Base-by-base conservation (phyloP, 2,888 invertebrate genomes). In the Anaspis maculata region DNA sequence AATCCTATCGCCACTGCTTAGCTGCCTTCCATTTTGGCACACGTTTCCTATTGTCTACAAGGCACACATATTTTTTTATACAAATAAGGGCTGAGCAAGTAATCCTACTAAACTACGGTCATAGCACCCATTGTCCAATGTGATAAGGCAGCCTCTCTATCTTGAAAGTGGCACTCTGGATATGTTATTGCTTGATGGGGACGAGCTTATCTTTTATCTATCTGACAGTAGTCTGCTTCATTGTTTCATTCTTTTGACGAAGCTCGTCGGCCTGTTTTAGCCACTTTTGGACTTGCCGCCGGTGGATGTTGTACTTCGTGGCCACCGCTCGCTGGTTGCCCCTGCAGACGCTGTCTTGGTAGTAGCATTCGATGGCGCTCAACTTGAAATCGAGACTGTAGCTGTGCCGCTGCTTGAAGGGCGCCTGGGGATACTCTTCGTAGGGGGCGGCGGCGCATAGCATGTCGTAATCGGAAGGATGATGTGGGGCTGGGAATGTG, bases 251-350 rank as follows among this genome's bases (percentile, higher is more conserved):
- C 33, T 58, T 54, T 36, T 57, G 54, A 26, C 59, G 46, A 15
- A 66, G 39, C 43, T 67, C 62, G 13, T 64, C 60, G 32, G 70
- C 72, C 48, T 70, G 71, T 46, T 73, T 71, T 34, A 74, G 54
- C 75, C 75, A 75, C 45, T 72, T 71, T 43, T 73, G 71, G 32
- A 73, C 64, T 46, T 72, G 70, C 27, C 68, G 58, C 27, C 68
- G 52, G 50, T 67, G 67, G 30, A 70, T 66, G 40, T 66, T 64
- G 50, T 66, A 69, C 46, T 70, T 70, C 31, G 55, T 60, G 7
- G 68, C 68, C 3, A 68, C 68, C 6, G 68, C 67, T 35, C 67
- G 52, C 39, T 69, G 69, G 48, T 68, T 67, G 4, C 67, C 67
- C 39, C 64, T 58, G 46, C 69, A 69, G 15, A 67, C 61, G 24